Base-by-base conservation (phyloP, 2,797 vertebrate genomes). In the Danio kyathit region DNA sequence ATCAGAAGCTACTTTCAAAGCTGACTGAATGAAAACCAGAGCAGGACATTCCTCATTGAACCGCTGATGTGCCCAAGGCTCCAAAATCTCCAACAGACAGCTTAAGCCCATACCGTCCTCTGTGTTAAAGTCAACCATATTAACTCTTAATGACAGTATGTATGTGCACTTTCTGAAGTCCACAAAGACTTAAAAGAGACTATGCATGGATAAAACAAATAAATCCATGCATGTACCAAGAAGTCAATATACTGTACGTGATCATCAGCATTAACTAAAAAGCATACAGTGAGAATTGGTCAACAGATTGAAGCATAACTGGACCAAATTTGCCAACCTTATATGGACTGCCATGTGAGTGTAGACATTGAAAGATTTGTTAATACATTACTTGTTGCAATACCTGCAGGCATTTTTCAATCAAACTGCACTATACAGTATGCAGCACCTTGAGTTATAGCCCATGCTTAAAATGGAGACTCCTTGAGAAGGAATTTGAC, bases 1-100 rank as follows among this genome's bases (percentile, higher is more conserved):
- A 93, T 91, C 92, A 93, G 89, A 90, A 87, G 90, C 91, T 91
- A 78, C 81, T 87, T 89, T 89, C 88, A 38, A 87, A 84, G 81
- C 84, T 86, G 85, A 76, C 60, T 80, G 74, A 83, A 83, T 76
- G 49, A 90, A 87, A 79, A 84, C 79, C 83, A 69, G 66, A 17
- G 13, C 70, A 85, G 78, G 85, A 41, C 74, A 74, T 72, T 46
- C 40, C 74, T 79, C 17, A 65, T 29, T 48, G 51, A 78, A 71
- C 63, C 12, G 2, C 51, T 46, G 17, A 69, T 40, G 21, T 56
- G 64, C 69, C 43, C 3, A 17, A 71, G 44, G 57, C 63, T 44
- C 5, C 64, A 52, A 51, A n/a, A 79, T 63, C 52, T 60, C 4
- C 19, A 57, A 17, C 13, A 74, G 71, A 11, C 59, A 79, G 57